Evolutionary conservation across 2,797 vertebrate genomes (phyloP).

Genomic region (Myotis pilosus): DNA sequence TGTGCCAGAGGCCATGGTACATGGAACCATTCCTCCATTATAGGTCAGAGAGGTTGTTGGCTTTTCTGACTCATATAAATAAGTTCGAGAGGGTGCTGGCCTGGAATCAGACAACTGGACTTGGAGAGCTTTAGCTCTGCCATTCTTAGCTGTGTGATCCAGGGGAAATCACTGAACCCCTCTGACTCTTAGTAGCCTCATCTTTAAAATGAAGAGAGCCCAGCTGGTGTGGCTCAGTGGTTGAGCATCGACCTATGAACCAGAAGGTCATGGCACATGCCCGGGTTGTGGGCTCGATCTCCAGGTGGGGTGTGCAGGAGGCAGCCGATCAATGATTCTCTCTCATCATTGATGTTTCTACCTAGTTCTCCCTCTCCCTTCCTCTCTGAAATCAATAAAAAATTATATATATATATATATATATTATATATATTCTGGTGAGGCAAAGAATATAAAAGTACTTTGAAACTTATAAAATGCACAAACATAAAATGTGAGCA

Average conservation of each 20-base stretch:
- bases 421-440: background rate
- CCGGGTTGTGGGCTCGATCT: too few relatives aligned
- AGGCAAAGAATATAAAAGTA: background rate
- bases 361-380: too few relatives aligned
- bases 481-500: background rate
- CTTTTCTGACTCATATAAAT: background rate
- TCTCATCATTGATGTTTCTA: too few relatives aligned
- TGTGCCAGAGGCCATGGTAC: background rate
- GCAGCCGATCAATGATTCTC: too few relatives aligned
- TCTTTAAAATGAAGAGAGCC: slow-evolving; percentile 27
- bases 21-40: background rate
- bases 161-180: background rate
- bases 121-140: background rate
- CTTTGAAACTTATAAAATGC: background rate
- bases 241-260: too few relatives aligned
- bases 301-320: too few relatives aligned
- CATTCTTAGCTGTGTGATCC: background rate
- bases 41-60: background rate
- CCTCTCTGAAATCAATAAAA: too few relatives aligned
- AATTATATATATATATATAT: too few relatives aligned
- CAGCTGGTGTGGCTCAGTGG: too few relatives aligned
- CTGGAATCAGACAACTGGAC: background rate
- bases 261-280: too few relatives aligned
- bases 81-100: background rate
- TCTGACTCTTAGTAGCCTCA: background rate